Evolutionary conservation across 2,888 invertebrate species (phyloP), one percentile per base, ranked within the genome.

Genomic region (Shargacucullia verbasci): DNA sequence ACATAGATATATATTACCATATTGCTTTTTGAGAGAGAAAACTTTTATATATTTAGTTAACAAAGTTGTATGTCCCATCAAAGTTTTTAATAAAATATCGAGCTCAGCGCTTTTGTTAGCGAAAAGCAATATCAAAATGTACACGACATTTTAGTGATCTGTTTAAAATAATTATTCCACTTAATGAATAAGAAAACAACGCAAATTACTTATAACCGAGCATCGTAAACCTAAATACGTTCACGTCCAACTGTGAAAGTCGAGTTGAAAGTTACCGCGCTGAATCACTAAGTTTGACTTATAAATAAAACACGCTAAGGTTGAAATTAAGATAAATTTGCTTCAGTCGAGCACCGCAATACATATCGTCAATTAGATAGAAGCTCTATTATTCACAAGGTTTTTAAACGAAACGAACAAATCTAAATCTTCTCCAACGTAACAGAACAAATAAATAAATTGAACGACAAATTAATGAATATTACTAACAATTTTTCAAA

Each of bases 211-310:
- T 59, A 66, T 76, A 66, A 70, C 41, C 29, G 40, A 44, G 35
- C 45, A 54, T 60, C 70, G 60, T 75, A 77, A 70, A 73, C 70
- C 77, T 68, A 49, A 68, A 73, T 70, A 68, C 55, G 20, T 59
- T 54, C n/a, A 49, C 57, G 40, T 57, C 55, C 48, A 59, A 59
- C 67, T 40, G 59, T 39, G 39, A 61, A 59, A 50, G 57, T 62
- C 20, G 45, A 47, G 57, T 76, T 61, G 59, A 68, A 67, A 67
- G 46, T 64, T 61, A 64, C 43, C 43, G 45, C 43, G 53, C 65
- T 77, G 74, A 76, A 54, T 76, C 70, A 70, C 56, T 61, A 56
- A 63, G 60, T 59, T 68, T 57, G 33, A 39, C 33, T 58, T 58
- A 52, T 50, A 73, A 73, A 64, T 74, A 61, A 76, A 70, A 70